Evolutionary conservation across 2,797 vertebrate species (phyloP), one percentile per base, ranked within the genome.

Genomic region (Lacerta agilis): DNA sequence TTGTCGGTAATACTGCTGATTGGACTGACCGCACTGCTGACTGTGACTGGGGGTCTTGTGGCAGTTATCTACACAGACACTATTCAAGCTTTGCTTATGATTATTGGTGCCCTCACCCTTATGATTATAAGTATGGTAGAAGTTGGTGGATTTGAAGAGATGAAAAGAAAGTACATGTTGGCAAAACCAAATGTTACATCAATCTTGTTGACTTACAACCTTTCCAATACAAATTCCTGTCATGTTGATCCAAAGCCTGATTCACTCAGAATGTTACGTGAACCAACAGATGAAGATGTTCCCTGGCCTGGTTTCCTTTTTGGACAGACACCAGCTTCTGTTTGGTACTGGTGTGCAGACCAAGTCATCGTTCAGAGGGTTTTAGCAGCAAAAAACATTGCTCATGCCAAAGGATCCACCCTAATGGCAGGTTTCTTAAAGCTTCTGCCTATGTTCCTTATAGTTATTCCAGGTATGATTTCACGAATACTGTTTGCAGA

Each of bases 271-370:
- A 97, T 99, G 94, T 96, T 99, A 82, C 97, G 98, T 2, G 98
- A 97, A 69, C 98, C 99, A 2, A 96, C 97, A 55, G 99, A 99
- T 79, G 98, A 99, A 95, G 99, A 99, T 88, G 96, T 98, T 82
- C 99, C 99, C 1, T 99, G 99, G 99, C 98, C 99, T 3, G 99
- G 99, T 13, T 99, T 99, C 89, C 84, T 99, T 85, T 95, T 99
- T 49, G 99, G 99, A 76, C 99, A 99, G 95, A 99, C 99, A 0
- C 98, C 99, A 41, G 98, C 99, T 45, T 99, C 99, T 0, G 98
- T 99, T 69, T 99, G 99, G 99, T 99, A 99, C 95, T 99, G 99
- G 99, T 99, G 99, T 94, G 98, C 99, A 0, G 99, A 99, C 96
- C 99, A 99, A 94, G 99, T 99, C 92, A 99, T 99, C 27, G 99